phyloP scores from a whole-genome alignment of 2,888 invertebrate genomes.

The Synanthedon formicaeformis region DNA sequence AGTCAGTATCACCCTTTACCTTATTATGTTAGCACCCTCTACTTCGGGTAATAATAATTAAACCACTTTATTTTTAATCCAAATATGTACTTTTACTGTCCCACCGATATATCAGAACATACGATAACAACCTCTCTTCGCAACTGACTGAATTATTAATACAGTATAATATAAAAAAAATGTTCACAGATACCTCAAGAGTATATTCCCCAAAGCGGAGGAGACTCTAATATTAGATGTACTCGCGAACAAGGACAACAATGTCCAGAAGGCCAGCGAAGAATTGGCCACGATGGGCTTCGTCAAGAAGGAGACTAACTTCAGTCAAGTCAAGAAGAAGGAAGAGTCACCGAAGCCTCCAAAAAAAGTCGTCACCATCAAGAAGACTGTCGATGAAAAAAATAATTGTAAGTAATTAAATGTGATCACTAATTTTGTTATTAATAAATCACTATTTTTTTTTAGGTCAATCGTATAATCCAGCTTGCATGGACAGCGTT shows the following conservation, averaged over 20 bases:
- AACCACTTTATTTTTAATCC: too few relatives aligned
- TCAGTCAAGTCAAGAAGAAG: constrained; percentile 28
- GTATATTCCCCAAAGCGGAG: constrained; percentile 90
- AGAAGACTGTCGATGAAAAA: constrained; percentile 79
- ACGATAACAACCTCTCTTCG: too few relatives aligned
- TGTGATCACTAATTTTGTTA: too few relatives aligned
- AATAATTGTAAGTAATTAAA: constrained; percentile 66
- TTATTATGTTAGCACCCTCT: too few relatives aligned
- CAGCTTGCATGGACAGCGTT: too few relatives aligned
- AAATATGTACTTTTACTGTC: too few relatives aligned
- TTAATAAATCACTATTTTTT: too few relatives aligned
- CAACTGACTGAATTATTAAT: too few relatives aligned
- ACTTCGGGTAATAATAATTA: too few relatives aligned
- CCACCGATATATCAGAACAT: too few relatives aligned
- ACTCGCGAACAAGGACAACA: constrained; percentile 87
- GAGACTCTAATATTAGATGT: constrained; percentile 88
- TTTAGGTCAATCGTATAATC: too few relatives aligned
- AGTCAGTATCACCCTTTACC: constrained; percentile 67
- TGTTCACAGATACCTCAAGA: constrained; percentile 85
- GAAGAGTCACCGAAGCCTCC: constrained; percentile 34
- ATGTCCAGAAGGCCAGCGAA: constrained; percentile 89
- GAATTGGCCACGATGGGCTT: constrained; percentile 85
- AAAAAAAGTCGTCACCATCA: constrained; percentile 71
- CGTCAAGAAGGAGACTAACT: constrained; percentile 76
- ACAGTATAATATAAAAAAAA: too few relatives aligned